A percentile compares a stretch with the other conserved stretches of the same genome.
Evolutionary conservation across 2,888 invertebrate species (phyloP).

Genomic region (Drosophila anomalata): DNA sequence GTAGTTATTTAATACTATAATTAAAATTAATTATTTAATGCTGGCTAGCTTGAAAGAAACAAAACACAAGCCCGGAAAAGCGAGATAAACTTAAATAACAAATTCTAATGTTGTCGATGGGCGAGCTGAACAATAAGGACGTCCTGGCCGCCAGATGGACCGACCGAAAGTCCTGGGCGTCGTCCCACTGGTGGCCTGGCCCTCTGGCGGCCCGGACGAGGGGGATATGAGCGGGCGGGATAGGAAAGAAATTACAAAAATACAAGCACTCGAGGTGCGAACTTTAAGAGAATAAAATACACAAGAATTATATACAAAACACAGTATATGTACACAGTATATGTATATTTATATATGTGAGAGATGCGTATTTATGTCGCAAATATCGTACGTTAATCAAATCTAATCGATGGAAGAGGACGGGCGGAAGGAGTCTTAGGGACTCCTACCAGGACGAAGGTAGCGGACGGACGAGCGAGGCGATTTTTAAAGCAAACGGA

Average conservation of each 20-base stretch:
- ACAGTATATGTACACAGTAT: constrained; percentile 10
- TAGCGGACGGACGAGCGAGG: too few relatives aligned
- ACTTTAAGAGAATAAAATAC: constrained; percentile 19
- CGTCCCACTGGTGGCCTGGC: not conserved
- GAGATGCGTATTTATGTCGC: constrained; percentile 50
- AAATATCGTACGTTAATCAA: constrained; percentile 38
- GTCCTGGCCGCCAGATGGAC: constrained; percentile 2
- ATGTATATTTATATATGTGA: constrained; percentile 37
- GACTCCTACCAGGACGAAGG: too few relatives aligned
- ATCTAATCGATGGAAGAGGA: constrained; percentile 2
- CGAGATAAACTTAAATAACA: constrained; percentile 22
- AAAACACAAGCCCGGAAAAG: constrained; percentile 20
- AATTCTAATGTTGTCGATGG: constrained; percentile 12
- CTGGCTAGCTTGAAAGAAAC: constrained; percentile 55
- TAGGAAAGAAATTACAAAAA: constrained; percentile 68
- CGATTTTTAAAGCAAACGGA: constrained; percentile 42
- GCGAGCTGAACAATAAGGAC: not conserved
- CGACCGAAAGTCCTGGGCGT: constrained; percentile 1
- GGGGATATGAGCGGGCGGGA: not conserved
- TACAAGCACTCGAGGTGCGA: constrained; percentile 44
- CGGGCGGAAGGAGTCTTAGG: constrained; percentile 30
- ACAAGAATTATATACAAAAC: constrained; percentile 27
- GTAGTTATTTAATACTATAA: constrained; percentile 61
- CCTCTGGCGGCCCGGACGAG: not conserved
- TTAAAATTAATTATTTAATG: constrained; percentile 55